These are phyloP conservation scores for Enteromius afrohamiltoni DNA, from an alignment of 2,797 vertebrate genomes.

Conservation along the genomic window DNA sequence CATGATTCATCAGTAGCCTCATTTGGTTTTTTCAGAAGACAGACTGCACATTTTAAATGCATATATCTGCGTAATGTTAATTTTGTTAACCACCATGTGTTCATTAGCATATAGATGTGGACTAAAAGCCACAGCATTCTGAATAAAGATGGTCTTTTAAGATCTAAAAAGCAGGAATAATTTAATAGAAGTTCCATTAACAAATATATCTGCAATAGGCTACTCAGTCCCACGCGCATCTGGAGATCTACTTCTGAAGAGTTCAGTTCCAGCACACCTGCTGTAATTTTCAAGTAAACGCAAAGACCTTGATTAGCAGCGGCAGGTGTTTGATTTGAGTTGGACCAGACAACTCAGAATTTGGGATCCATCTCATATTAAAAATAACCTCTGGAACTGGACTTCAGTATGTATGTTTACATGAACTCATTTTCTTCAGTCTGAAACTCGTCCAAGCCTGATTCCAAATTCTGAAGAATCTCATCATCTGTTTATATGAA, in stretches of 20 bases:
- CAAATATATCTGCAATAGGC: background rate
- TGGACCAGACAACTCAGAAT: background rate
- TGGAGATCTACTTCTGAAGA: background rate
- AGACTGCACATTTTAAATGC: slow-evolving; percentile 1
- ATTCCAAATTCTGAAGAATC: background rate
- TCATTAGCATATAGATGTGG: slow-evolving; percentile 6
- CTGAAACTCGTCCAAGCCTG: background rate
- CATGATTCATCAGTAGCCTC: background rate
- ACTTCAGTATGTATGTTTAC: background rate
- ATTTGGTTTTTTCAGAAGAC: background rate
- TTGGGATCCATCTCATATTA: background rate
- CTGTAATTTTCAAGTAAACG: slow-evolving; percentile 8
- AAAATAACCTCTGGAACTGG: background rate
- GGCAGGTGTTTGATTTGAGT: slow-evolving; percentile 16
- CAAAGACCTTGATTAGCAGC: background rate
- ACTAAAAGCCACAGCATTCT: background rate
- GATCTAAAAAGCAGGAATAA: background rate
- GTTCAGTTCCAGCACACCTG: slow-evolving; percentile 13
- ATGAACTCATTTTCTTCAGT: background rate
- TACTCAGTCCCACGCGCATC: background rate
- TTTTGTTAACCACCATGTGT: background rate
- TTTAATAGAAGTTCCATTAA: background rate
- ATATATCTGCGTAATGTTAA: background rate
- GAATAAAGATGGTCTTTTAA: background rate
- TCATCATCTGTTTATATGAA: background rate